Evolutionary conservation across 2,113 vertebrate species (phyloP).

Genomic region (Gymnobelideus leadbeateri): DNA sequence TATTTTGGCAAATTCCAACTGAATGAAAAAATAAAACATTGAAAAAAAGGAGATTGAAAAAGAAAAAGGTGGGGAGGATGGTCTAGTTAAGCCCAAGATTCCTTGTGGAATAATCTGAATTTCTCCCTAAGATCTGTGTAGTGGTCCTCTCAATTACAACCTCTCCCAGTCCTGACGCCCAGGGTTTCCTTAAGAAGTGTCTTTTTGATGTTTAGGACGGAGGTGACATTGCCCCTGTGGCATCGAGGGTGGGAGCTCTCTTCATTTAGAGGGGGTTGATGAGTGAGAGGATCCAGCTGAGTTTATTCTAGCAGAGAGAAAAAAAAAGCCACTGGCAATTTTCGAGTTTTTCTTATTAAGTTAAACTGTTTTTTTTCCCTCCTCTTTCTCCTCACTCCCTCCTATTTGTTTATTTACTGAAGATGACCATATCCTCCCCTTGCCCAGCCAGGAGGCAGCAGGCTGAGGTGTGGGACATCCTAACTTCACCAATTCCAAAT

Average conservation of each 20-base stretch:
- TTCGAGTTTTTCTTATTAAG: not conserved
- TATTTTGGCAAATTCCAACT: not conserved
- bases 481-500: not conserved
- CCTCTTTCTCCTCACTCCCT: constrained; percentile 1
- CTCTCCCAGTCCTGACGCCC: not conserved
- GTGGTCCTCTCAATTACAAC: not conserved
- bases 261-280: constrained; percentile 21
- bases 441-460: not conserved
- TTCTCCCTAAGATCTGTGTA: not conserved
- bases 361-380: not conserved
- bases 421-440: not conserved
- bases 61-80: too few relatives aligned
- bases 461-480: not conserved
- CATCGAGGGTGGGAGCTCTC: constrained; percentile 31
- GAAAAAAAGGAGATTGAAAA: not conserved
- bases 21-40: not conserved
- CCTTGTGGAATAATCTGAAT: not conserved
- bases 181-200: not conserved
- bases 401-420: not conserved
- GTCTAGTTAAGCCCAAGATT: not conserved
- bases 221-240: not conserved
- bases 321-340: not conserved
- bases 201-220: not conserved
- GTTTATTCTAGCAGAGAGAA: not conserved
- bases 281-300: constrained; percentile 25